Conservation (phyloP, 1,140 invertebrate species). For the Holcopasites calliopsidis region DNA sequence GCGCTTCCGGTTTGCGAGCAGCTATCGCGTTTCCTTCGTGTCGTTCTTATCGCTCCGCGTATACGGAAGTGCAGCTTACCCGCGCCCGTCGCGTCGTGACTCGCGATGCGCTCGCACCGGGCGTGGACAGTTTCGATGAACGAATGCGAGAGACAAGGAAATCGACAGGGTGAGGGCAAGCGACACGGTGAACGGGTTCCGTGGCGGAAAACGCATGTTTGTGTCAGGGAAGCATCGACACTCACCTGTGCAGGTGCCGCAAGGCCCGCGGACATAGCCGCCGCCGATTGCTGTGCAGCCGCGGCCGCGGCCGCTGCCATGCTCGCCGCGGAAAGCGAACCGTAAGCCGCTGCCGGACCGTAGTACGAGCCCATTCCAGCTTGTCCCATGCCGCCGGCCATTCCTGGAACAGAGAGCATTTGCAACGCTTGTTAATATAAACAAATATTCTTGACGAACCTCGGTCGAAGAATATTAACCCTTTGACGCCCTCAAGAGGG, state of each 20-base stretch:
- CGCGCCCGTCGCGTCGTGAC: too few species aligned
- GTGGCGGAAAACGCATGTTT: background rate
- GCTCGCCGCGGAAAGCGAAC: conserved; percentile 82
- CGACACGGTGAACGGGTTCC: background rate
- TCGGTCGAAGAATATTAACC: too few species aligned
- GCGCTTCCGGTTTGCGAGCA: too few species aligned
- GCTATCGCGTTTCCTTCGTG: too few species aligned
- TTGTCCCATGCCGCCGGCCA: conserved; percentile 83
- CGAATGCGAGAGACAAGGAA: background rate
- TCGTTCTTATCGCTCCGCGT: background rate
- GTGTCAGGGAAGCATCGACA: conserved; percentile 34
- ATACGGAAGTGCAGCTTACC: background rate
- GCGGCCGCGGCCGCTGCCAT: conserved; percentile 83
- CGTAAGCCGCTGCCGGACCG: conserved; percentile 83
- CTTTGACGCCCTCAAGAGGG: too few species aligned
- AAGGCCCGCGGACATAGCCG: conserved; percentile 82
- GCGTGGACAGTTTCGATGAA: background rate
- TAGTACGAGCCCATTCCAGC: conserved; percentile 83
- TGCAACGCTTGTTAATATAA: background rate
- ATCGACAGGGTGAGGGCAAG: background rate
- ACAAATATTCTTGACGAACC: background rate
- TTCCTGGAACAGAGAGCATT: conserved; percentile 75
- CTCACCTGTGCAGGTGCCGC: conserved; percentile 82
- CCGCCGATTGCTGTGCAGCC: conserved; percentile 82
- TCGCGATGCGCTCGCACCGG: background rate